Percentiles rank a stretch among this genome's conserved stretches.
Conservation (phyloP, 1,140 invertebrate genomes). For the Aphelinus atriplicis region DNA sequence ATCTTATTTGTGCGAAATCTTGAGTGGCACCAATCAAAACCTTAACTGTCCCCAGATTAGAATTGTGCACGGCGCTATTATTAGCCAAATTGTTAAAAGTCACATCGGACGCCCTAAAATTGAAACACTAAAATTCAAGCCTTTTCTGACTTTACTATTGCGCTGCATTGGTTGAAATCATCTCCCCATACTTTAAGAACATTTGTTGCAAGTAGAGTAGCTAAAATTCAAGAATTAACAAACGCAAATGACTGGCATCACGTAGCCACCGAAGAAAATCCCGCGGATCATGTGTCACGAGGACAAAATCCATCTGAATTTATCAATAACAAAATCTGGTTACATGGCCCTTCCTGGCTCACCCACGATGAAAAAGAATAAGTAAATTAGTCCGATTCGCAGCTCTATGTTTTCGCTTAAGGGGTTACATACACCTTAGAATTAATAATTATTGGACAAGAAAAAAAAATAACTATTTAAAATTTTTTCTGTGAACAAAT, state of each 20-base stretch:
- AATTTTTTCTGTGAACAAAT: too few relatives aligned
- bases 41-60: constrained; percentile 55
- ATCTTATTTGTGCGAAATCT: constrained; percentile 50
- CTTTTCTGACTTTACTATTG: constrained; percentile 54
- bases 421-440: too few relatives aligned
- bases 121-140: constrained; percentile 26
- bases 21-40: constrained; percentile 54
- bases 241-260: constrained; percentile 56
- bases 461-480: background rate
- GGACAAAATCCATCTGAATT: constrained; percentile 23
- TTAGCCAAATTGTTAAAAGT: constrained; percentile 40
- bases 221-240: constrained; percentile 49
- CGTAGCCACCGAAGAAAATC: constrained; percentile 51
- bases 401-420: background rate
- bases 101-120: constrained; percentile 31
- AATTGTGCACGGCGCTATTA: constrained; percentile 56
- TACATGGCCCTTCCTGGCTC: constrained; percentile 10
- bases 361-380: too few relatives aligned
- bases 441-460: background rate
- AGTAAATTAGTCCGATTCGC: background rate
- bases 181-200: constrained; percentile 28
- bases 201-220: constrained; percentile 54
- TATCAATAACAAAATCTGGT: constrained; percentile 12
- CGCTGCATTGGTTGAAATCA: constrained; percentile 48
- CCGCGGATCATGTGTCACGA: constrained; percentile 43